phyloP scores from a whole-genome alignment of 2,113 vertebrate species.

The Seriola rivoliana region DNA sequence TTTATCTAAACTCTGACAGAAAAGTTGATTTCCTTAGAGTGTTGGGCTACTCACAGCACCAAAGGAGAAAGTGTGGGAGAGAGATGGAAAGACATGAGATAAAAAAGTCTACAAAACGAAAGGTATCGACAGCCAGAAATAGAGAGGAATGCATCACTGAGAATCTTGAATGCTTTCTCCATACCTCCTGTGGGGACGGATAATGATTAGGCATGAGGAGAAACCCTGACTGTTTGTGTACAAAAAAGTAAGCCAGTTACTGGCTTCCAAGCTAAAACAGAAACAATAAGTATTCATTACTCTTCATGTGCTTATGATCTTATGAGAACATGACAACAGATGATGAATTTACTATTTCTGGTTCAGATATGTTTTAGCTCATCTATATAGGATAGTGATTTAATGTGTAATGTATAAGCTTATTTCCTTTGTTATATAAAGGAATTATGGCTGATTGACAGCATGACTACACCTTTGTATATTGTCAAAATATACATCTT shows the following conservation, averaged over 20 bases:
- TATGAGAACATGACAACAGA: constrained; percentile 20
- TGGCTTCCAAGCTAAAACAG: constrained; percentile 48
- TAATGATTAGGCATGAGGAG: constrained; percentile 65
- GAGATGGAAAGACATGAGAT: constrained; percentile 36
- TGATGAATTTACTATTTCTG: background rate
- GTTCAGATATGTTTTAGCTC: background rate
- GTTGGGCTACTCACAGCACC: constrained; percentile 41
- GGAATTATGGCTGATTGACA: background rate
- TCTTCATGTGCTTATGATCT: constrained; percentile 35
- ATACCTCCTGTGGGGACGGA: constrained; percentile 59
- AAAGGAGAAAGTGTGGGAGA: constrained; percentile 38
- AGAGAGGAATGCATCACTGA: constrained; percentile 43
- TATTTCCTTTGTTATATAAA: background rate
- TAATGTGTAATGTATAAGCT: background rate
- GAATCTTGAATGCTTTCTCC: constrained; percentile 38
- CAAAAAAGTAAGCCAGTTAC: constrained; percentile 19
- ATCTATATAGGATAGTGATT: background rate
- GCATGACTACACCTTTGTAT: background rate
- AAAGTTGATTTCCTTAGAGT: constrained; percentile 77
- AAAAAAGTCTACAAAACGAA: constrained; percentile 47
- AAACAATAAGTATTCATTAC: constrained; percentile 45
- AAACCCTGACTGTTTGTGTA: constrained; percentile 43
- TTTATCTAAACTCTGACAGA: constrained; percentile 71
- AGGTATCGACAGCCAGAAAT: constrained; percentile 54
- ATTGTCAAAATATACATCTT: constrained; percentile 1